These are phyloP conservation scores for Neoaliturus tenellus DNA, from an alignment of 2,888 invertebrate species.

Conservation along the genomic window DNA sequence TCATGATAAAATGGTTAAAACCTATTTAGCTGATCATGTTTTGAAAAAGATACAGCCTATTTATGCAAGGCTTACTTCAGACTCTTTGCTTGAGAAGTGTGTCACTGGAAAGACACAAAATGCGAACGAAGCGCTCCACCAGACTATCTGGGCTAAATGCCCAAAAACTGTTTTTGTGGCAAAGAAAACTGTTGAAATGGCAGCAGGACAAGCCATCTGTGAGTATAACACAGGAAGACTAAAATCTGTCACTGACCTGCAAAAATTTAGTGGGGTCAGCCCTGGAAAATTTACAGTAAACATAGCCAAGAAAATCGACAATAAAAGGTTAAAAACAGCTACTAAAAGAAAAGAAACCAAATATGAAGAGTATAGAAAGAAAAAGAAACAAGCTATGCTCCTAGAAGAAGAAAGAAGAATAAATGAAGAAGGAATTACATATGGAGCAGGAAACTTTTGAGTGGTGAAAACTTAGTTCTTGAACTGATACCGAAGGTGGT, in stretches of 20 bases:
- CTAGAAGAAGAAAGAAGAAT: constrained; percentile 14
- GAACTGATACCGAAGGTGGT: no score
- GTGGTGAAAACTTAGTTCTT: background rate
- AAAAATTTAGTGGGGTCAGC: background rate
- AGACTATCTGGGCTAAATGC: background rate
- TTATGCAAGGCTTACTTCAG: constrained; percentile 6
- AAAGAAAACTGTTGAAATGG: constrained; percentile 16
- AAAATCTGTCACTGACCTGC: background rate
- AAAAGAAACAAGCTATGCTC: background rate
- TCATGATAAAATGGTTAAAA: background rate
- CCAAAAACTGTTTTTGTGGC: constrained; percentile 11
- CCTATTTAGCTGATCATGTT: background rate
- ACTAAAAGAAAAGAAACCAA: background rate
- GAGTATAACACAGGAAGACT: constrained; percentile 14
- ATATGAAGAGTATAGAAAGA: constrained; percentile 9
- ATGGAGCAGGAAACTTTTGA: constrained; percentile 24
- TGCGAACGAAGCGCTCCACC: constrained; percentile 16
- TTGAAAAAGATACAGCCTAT: background rate
- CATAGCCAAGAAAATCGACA: background rate
- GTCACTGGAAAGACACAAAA: no score
- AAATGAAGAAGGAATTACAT: constrained; percentile 14
- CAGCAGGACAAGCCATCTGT: constrained; percentile 15
- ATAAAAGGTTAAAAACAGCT: background rate
- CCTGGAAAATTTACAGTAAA: constrained; percentile 7
- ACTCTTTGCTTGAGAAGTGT: constrained; percentile 13